A percentile compares a stretch with the other conserved stretches of the same genome.
Evolutionary conservation across 1,140 invertebrate genomes (phyloP).

Genomic region (Maniola jurtina): DNA sequence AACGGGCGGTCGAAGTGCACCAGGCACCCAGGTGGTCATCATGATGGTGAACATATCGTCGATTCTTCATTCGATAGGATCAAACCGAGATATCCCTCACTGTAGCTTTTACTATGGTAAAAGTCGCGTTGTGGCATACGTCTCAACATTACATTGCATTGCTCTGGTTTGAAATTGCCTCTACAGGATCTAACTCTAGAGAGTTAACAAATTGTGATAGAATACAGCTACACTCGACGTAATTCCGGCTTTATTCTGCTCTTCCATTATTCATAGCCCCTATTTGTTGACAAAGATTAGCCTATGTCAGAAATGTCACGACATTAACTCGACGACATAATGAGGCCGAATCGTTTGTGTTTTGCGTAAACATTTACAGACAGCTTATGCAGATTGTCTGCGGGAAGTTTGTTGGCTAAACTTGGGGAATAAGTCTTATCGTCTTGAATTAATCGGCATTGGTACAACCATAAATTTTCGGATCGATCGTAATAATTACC

Average conservation of each 20-base stretch:
- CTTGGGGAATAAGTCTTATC: background rate
- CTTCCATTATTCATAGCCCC: slow-evolving; percentile 7
- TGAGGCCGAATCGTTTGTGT: slow-evolving; percentile 2
- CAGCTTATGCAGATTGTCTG: slow-evolving; percentile 8
- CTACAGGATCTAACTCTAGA: too few relatives aligned
- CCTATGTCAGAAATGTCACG: background rate
- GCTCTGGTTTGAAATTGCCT: too few relatives aligned
- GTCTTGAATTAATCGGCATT: background rate
- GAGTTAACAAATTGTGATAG: background rate
- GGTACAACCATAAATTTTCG: background rate
- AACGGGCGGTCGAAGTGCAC: too few relatives aligned
- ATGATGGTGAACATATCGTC: too few relatives aligned
- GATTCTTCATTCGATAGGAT: too few relatives aligned
- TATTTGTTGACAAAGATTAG: slow-evolving; percentile 13
- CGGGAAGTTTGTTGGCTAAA: background rate
- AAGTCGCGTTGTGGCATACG: too few relatives aligned
- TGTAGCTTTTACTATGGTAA: too few relatives aligned
- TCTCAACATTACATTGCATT: too few relatives aligned
- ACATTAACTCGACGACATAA: slow-evolving; percentile 9
- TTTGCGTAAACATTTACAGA: slow-evolving; percentile 4
- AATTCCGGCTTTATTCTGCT: slow-evolving; percentile 9
- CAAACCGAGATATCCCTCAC: too few relatives aligned
- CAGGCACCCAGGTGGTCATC: too few relatives aligned
- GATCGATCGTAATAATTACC: background rate
- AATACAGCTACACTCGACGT: background rate